A percentile compares a stretch with the other conserved stretches of the same genome.
phyloP scores from a whole-genome alignment of 2,888 invertebrate species.

The Sarcophaga subvicina region DNA sequence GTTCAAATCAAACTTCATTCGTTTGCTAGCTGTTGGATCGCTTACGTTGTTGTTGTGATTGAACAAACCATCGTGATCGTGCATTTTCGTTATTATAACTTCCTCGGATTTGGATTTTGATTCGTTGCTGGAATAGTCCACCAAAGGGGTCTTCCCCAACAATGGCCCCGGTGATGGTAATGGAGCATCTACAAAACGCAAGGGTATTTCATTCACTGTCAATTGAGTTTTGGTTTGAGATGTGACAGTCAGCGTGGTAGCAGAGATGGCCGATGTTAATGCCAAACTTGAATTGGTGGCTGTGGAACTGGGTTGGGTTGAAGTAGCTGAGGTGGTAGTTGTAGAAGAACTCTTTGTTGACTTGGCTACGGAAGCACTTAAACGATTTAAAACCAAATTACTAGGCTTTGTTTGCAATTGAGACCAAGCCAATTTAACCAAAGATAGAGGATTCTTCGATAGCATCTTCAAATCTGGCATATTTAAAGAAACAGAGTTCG shows the following conservation, averaged over 20 bases:
- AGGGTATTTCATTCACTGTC: constrained; percentile 70
- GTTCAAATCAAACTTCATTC: constrained; percentile 71
- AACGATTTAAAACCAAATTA: constrained; percentile 83
- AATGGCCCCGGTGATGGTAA: constrained; percentile 92
- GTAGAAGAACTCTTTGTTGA: constrained; percentile 72
- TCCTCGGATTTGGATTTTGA: constrained; percentile 75
- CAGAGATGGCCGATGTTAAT: constrained; percentile 11
- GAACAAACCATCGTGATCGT: constrained; percentile 76
- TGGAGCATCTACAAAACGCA: constrained; percentile 84
- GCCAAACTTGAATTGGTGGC: constrained; percentile 22
- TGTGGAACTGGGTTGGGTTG: constrained; percentile 49
- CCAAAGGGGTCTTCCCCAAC: constrained; percentile 90
- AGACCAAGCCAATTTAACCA: constrained; percentile 81
- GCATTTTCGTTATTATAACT: constrained; percentile 80
- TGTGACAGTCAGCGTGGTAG: constrained; percentile 34
- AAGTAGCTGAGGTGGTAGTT: constrained; percentile 64
- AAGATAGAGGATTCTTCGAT: constrained; percentile 76
- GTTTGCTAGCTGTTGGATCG: constrained; percentile 70
- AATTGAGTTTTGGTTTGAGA: constrained; percentile 41
- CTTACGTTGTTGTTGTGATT: constrained; percentile 54
- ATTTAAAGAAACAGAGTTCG: constrained; percentile 84
- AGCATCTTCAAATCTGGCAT: constrained; percentile 83
- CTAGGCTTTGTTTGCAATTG: constrained; percentile 83
- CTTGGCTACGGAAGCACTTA: constrained; percentile 77
- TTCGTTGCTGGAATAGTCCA: constrained; percentile 85